phyloP scores from a whole-genome alignment of 2,888 invertebrate genomes.

The Pseudanteris insignis region DNA sequence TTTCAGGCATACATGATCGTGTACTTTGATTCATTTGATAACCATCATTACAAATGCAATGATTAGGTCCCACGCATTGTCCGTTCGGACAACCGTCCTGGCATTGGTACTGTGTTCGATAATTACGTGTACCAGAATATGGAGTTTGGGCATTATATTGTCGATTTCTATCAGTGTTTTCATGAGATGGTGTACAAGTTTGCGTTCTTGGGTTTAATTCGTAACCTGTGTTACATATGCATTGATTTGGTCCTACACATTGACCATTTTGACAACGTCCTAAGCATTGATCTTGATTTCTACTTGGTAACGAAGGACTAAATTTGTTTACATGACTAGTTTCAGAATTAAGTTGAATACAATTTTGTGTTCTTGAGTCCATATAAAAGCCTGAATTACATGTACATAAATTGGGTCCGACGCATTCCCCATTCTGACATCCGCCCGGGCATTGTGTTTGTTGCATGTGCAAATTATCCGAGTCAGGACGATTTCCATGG shows the following conservation, averaged over 20 bases:
- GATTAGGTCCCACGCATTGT: conserved; percentile 56
- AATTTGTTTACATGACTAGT: no score
- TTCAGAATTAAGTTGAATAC: not conserved
- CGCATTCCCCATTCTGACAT: conserved; percentile 65
- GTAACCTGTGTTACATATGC: conserved; percentile 66
- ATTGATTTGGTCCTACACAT: conserved; percentile 69
- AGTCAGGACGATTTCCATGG: not conserved
- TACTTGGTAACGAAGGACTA: no score
- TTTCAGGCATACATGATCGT: conserved; percentile 58
- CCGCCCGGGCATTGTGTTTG: conserved; percentile 3
- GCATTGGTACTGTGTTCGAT: conserved; percentile 44
- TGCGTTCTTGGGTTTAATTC: conserved; percentile 46
- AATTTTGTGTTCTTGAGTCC: conserved; percentile 14
- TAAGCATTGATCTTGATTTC: conserved; percentile 67
- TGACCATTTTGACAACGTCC: conserved; percentile 67
- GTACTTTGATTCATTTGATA: conserved; percentile 52
- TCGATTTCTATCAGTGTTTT: not conserved
- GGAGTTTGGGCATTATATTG: not conserved
- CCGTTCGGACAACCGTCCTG: conserved; percentile 60
- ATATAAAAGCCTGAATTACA: conserved; percentile 68
- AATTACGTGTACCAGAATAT: no score
- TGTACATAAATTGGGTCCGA: conserved; percentile 69
- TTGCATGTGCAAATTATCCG: not conserved
- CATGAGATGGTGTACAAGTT: conserved; percentile 24
- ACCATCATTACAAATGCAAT: conserved; percentile 69